Percentiles rank a stretch among this genome's conserved stretches.
Evolutionary conservation across 2,888 invertebrate genomes (phyloP).

Genomic region (Zhuqinia jingwanae): DNA sequence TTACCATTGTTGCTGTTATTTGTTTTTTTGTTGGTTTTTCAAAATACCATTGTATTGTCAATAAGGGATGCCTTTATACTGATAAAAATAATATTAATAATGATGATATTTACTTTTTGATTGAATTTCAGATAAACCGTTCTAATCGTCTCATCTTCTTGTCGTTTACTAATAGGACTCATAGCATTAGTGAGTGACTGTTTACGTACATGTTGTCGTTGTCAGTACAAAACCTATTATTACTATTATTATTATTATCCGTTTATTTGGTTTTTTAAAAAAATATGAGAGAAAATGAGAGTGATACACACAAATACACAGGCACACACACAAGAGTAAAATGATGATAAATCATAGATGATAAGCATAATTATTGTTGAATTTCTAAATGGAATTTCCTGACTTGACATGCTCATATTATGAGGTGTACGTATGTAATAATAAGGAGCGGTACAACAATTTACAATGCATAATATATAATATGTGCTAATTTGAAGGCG

Average conservation of each 20-base stretch:
- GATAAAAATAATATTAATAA: neutral
- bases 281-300: conserved; percentile 20
- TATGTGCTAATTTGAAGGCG: conserved; percentile 17
- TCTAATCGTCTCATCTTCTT: conserved; percentile 27
- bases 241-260: too few species aligned
- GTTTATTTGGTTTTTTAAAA: neutral
- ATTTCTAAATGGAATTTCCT: conserved; percentile 40
- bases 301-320: neutral
- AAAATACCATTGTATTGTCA: neutral
- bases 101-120: conserved; percentile 28
- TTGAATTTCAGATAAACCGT: neutral
- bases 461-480: conserved; percentile 16
- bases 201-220: neutral
- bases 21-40: neutral
- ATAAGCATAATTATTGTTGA: conserved; percentile 36
- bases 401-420: neutral
- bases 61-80: too few species aligned
- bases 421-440: neutral
- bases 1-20: too few species aligned
- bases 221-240: too few species aligned
- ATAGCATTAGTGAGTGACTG: too few species aligned
- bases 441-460: conserved; percentile 9
- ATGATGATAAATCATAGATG: conserved; percentile 23
- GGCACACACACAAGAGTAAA: too few species aligned
- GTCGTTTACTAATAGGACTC: neutral